Conservation (phyloP, 2,113 vertebrate species). For the Prochilodus magdalenae region DNA sequence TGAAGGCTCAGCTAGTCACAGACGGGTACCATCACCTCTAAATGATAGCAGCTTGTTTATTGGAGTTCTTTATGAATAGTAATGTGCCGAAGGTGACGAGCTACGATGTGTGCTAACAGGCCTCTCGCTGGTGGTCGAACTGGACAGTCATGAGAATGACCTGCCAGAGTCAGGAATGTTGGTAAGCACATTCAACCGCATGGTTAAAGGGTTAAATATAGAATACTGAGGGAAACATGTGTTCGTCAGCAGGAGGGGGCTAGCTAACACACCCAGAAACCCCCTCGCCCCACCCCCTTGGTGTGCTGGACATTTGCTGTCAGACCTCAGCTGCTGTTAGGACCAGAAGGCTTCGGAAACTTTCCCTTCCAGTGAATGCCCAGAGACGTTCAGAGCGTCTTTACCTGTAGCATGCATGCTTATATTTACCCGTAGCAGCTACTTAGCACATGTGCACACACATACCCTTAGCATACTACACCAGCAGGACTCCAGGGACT, state of each 20-base stretch:
- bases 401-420: too few relatives aligned
- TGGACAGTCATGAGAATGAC: background rate
- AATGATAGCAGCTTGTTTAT: background rate
- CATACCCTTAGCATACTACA: too few relatives aligned
- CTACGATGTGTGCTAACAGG: background rate
- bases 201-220: slow-evolving; percentile 42
- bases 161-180: slow-evolving; percentile 15
- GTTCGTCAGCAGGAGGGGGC: slow-evolving; percentile 23
- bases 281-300: background rate
- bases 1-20: background rate
- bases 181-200: slow-evolving; percentile 10
- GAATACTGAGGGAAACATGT: slow-evolving; percentile 27
- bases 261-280: slow-evolving; percentile 34
- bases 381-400: background rate
- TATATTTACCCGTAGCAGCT: too few relatives aligned
- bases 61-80: background rate
- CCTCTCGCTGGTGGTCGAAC: background rate
- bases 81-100: too few relatives aligned
- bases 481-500: too few relatives aligned
- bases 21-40: background rate
- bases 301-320: slow-evolving; percentile 45
- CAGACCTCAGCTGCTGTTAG: slow-evolving; percentile 41
- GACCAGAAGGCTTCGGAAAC: slow-evolving; percentile 8
- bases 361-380: background rate
- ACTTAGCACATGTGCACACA: too few relatives aligned